Percentiles rank a stretch among this genome's conserved stretches.
Evolutionary conservation across 1,140 invertebrate species (phyloP).

Genomic region (Tetragnatha versicolor): DNA sequence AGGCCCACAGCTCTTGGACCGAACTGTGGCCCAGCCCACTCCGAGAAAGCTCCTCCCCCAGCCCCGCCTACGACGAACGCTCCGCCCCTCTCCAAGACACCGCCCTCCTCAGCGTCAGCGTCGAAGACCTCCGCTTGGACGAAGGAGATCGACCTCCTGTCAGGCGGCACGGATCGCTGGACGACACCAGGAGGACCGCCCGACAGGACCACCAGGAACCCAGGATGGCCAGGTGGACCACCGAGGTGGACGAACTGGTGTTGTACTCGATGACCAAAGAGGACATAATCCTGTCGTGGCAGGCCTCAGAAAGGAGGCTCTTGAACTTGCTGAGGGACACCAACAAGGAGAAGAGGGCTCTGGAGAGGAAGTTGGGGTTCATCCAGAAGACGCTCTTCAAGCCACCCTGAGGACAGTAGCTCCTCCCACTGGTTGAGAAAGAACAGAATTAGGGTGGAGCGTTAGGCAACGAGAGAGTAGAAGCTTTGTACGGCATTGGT

Average conservation of each 20-base stretch:
- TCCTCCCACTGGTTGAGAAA: neutral
- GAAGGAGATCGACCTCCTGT: neutral
- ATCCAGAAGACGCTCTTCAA: constrained; percentile 58
- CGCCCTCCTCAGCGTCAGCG: constrained; percentile 48
- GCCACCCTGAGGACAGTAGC: constrained; percentile 52
- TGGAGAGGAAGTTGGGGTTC: constrained; percentile 63
- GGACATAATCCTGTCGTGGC: constrained; percentile 75
- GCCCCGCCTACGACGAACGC: neutral
- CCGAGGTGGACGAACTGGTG: constrained; percentile 53
- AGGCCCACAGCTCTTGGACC: constrained; percentile 3
- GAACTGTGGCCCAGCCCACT: too few species aligned
- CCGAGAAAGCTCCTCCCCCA: neutral
- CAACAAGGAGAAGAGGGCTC: constrained; percentile 70
- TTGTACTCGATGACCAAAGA: constrained; percentile 70
- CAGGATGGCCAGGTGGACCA: constrained; percentile 1
- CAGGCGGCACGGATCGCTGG: constrained; percentile 16
- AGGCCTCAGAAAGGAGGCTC: constrained; percentile 75
- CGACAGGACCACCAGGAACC: constrained; percentile 1
- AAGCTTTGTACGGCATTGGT: neutral
- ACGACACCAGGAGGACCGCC: constrained; percentile 2
- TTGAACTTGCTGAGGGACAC: constrained; percentile 72
- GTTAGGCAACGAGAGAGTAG: neutral
- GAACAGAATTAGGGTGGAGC: neutral
- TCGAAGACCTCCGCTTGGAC: constrained; percentile 37
- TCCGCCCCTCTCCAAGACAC: neutral